These are phyloP conservation scores for Orthosia gracilis DNA, from an alignment of 2,888 invertebrate species.

Conservation along the genomic window DNA sequence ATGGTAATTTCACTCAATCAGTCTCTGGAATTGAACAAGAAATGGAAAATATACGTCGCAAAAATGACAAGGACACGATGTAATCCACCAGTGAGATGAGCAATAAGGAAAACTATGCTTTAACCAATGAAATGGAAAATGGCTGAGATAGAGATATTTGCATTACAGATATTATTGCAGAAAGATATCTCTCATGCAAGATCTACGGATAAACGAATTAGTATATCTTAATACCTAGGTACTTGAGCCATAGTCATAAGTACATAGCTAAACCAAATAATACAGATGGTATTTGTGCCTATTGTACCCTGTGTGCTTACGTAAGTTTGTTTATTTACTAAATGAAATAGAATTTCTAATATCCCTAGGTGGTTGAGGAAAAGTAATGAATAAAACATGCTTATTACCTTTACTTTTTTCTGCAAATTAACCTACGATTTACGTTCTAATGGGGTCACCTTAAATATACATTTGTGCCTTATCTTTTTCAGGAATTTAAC, in stretches of 20 bases:
- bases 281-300: not conserved
- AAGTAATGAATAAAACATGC: slow-evolving; percentile 47
- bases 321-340: slow-evolving; percentile 3
- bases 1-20: no score
- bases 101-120: slow-evolving; percentile 17
- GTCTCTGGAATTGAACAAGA: not conserved
- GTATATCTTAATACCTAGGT: not conserved
- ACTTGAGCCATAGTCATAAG: not conserved
- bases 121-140: slow-evolving; percentile 20
- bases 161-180: not conserved
- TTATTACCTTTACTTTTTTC: slow-evolving; percentile 32
- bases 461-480: slow-evolving; percentile 40
- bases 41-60: not conserved
- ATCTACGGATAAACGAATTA: not conserved
- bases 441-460: slow-evolving; percentile 41
- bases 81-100: not conserved
- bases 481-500: slow-evolving; percentile 37
- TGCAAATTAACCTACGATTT: slow-evolving; percentile 40
- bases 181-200: no score
- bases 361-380: slow-evolving; percentile 15
- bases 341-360: slow-evolving; percentile 12
- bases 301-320: not conserved
- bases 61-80: not conserved
- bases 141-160: not conserved
- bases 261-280: not conserved